phyloP scores from a whole-genome alignment of 2,113 vertebrate species.

The Petroica traversi region DNA sequence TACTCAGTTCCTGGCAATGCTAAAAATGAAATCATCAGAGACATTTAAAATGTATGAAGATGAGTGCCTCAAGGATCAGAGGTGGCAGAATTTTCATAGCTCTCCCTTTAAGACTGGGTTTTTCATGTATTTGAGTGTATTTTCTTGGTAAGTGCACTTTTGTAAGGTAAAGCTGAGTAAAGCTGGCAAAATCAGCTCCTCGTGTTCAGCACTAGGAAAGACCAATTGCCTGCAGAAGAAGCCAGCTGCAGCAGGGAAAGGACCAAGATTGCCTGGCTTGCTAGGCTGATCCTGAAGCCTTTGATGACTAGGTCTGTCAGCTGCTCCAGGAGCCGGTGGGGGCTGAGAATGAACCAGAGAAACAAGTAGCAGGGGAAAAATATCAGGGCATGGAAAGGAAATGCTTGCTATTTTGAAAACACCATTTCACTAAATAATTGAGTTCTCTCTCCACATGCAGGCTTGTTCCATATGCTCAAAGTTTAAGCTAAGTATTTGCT shows the following conservation, averaged over 20 bases:
- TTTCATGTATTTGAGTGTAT: neutral
- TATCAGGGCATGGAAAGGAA: neutral
- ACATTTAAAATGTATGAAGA: neutral
- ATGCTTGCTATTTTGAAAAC: neutral
- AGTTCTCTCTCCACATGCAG: neutral
- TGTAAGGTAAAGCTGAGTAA: neutral
- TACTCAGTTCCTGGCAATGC: neutral
- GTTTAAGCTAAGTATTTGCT: conserved; percentile 21
- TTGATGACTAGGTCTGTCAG: neutral
- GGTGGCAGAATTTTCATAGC: neutral
- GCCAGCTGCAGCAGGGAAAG: neutral
- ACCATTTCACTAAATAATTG: conserved; percentile 44
- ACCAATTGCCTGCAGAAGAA: neutral
- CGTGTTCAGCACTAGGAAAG: neutral
- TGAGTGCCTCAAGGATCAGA: neutral
- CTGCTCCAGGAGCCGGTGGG: neutral
- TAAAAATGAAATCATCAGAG: neutral
- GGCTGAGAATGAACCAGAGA: neutral
- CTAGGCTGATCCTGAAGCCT: neutral
- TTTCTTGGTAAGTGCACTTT: neutral
- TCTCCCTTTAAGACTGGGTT: neutral
- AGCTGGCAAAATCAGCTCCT: neutral
- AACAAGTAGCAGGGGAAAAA: neutral
- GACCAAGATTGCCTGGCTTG: neutral
- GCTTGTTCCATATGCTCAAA: conserved; percentile 9